phyloP scores from a whole-genome alignment of 1,140 invertebrate genomes.

The Thaumatotibia leucotreta region DNA sequence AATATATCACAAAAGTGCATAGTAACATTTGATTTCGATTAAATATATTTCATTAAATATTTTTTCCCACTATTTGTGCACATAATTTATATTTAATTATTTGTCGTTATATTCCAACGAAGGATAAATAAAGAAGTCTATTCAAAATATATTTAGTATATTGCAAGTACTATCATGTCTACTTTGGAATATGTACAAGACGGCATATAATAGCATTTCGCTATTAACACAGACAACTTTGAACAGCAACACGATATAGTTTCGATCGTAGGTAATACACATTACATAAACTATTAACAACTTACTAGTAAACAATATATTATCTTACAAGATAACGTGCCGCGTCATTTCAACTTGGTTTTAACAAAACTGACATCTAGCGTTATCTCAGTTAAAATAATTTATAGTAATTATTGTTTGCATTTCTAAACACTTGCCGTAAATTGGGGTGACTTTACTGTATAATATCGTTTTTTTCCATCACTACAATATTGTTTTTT shows the following conservation, averaged over 20 bases:
- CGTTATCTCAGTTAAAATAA: conserved; percentile 1
- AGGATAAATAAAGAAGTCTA: conserved; percentile 29
- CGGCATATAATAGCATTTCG: conserved; percentile 29
- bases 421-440: conserved; percentile 4
- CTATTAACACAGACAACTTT: conserved; percentile 32
- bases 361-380: background rate
- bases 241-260: conserved; percentile 49
- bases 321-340: conserved; percentile 59
- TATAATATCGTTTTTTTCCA: background rate
- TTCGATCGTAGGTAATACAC: conserved; percentile 60
- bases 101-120: conserved; percentile 36
- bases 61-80: conserved; percentile 42
- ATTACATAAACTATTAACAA: conserved; percentile 70
- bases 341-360: conserved; percentile 26
- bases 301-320: conserved; percentile 67
- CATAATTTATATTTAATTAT: conserved; percentile 33
- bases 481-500: background rate
- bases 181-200: conserved; percentile 52
- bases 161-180: conserved; percentile 9
- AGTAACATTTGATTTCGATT: conserved; percentile 31
- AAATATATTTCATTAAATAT: conserved; percentile 35
- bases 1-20: conserved; percentile 36
- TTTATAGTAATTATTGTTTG: background rate
- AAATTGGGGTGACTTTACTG: background rate
- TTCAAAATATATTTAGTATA: conserved; percentile 29